Percentiles rank a stretch among this genome's conserved stretches.
Evolutionary conservation across 1,140 invertebrate species (phyloP).

Genomic region (Drosophila sproati): DNA sequence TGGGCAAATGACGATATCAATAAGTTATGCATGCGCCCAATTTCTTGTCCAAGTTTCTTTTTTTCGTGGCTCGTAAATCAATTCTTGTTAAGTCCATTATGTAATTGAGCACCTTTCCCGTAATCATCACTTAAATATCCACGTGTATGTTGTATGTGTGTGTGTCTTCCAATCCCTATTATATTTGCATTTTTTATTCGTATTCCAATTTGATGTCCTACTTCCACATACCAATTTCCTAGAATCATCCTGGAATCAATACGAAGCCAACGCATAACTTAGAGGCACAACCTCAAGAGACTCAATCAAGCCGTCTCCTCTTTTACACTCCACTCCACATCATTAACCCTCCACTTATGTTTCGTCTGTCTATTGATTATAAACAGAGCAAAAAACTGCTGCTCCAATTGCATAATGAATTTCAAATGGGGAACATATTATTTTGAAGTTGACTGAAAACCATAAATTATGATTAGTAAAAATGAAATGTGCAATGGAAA

Average conservation of each 20-base stretch:
- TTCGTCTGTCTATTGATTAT: constrained; percentile 65
- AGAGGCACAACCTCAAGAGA: constrained; percentile 38
- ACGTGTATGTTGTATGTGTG: neutral
- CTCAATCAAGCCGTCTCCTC: neutral
- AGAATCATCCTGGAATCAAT: constrained; percentile 52
- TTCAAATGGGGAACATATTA: too few species aligned
- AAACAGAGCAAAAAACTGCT: constrained; percentile 6
- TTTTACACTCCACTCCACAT: neutral
- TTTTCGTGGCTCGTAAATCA: neutral
- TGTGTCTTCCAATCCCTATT: neutral
- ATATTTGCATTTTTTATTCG: neutral
- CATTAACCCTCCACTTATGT: constrained; percentile 17
- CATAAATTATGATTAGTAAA: too few species aligned
- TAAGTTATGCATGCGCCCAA: constrained; percentile 1
- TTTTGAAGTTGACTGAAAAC: too few species aligned
- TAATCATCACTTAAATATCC: neutral
- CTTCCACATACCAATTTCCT: neutral
- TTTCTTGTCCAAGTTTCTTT: neutral
- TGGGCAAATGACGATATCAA: constrained; percentile 35
- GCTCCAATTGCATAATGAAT: too few species aligned
- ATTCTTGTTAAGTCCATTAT: constrained; percentile 2
- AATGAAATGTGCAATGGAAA: too few species aligned
- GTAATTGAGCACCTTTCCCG: neutral
- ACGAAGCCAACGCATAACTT: constrained; percentile 72
- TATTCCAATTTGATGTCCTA: constrained; percentile 2